Conservation (phyloP, 2,797 vertebrate species). For the Amniataba percoides region DNA sequence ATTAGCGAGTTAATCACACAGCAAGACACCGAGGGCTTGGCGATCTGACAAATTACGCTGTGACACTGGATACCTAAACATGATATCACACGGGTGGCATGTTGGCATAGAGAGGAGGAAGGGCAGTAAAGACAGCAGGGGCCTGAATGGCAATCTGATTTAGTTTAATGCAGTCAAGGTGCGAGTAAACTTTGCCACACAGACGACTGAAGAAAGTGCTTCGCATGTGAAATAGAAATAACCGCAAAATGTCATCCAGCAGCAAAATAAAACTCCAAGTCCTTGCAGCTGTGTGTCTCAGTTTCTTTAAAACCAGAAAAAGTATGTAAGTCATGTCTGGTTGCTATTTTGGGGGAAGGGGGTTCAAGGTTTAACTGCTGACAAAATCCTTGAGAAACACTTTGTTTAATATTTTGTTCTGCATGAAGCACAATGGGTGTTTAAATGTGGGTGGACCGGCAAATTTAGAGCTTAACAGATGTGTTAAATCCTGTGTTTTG, state of each 20-base stretch:
- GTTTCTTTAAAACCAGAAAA: conserved; percentile 23
- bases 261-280: conserved; percentile 29
- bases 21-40: not conserved
- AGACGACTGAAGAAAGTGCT: not conserved
- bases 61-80: conserved; percentile 4
- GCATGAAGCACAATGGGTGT: conserved; percentile 9
- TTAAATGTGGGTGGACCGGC: conserved; percentile 53
- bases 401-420: conserved; percentile 32
- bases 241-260: conserved; percentile 24
- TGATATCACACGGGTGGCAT: not conserved
- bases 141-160: not conserved
- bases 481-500: conserved; percentile 34
- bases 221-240: conserved; percentile 2
- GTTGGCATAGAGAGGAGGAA: not conserved
- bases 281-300: not conserved
- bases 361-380: conserved; percentile 16
- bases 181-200: not conserved
- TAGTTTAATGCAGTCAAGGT: not conserved
- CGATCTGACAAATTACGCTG: conserved; percentile 12
- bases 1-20: conserved; percentile 31
- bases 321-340: conserved; percentile 34
- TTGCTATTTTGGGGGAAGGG: conserved; percentile 25
- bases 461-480: conserved; percentile 54
- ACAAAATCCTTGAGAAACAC: not conserved
- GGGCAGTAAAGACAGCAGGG: not conserved